These are phyloP conservation scores for Euzophera pinguis DNA, from an alignment of 2,888 invertebrate species.

Conservation along the genomic window DNA sequence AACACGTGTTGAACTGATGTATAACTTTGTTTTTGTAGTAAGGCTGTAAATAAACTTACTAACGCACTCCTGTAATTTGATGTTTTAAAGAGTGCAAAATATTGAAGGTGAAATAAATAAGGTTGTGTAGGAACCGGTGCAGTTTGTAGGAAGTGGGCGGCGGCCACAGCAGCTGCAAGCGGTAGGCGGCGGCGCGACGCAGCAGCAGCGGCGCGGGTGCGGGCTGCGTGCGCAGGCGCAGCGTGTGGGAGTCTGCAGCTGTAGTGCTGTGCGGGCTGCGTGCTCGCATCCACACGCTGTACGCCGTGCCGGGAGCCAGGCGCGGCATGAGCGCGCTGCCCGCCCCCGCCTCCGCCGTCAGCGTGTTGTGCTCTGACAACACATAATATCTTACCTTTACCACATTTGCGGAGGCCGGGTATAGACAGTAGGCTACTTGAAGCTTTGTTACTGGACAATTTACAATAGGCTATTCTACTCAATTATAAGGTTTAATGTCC, in stretches of 20 bases:
- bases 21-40: too few relatives aligned
- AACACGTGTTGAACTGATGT: too few relatives aligned
- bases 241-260: slow-evolving; percentile 79
- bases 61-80: too few relatives aligned
- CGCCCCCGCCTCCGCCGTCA: slow-evolving; percentile 54
- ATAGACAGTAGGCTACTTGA: too few relatives aligned
- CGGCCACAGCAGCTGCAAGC: slow-evolving; percentile 84
- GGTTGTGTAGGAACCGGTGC: too few relatives aligned
- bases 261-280: slow-evolving; percentile 84
- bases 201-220: slow-evolving; percentile 84
- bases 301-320: slow-evolving; percentile 83
- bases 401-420: too few relatives aligned
- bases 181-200: slow-evolving; percentile 51
- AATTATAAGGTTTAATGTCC: too few relatives aligned
- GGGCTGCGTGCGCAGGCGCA: slow-evolving; percentile 84
- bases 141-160: slow-evolving; percentile 60
- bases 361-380: slow-evolving; percentile 61
- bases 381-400: not conserved
- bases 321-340: slow-evolving; percentile 75
- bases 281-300: slow-evolving; percentile 87
- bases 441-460: too few relatives aligned
- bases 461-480: too few relatives aligned
- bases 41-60: too few relatives aligned
- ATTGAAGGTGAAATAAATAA: too few relatives aligned
- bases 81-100: too few relatives aligned